Evolutionary conservation across 1,140 invertebrate genomes (phyloP), one percentile per base, ranked within the genome.

Genomic region (Thrips palmi): DNA sequence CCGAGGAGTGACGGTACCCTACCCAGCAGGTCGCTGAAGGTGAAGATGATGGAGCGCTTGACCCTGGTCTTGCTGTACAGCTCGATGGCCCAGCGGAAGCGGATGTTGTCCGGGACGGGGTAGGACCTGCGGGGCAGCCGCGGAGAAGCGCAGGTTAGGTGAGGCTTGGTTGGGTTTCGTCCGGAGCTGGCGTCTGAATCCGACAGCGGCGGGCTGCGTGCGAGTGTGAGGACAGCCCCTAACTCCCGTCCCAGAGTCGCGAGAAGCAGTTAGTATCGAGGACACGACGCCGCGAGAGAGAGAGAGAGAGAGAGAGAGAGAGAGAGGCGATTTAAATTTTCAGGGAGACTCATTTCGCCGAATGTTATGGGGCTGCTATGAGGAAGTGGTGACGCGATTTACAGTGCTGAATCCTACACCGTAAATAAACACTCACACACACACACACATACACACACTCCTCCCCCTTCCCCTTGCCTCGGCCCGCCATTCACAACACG

Each of bases 11-110:
- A 2, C 21, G 18, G 8, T 8, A 12, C 36, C 30, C 14, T 39
- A 49, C 49, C 49, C 22, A 51, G 38, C 37, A 70, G 49, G 47
- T 68, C 65, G 44, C 68, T 62, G 42, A 68, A 64, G 40, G 63
- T 58, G 49, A 67, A 70, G 0, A 70, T 55, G 4, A 70, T 62
- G 41, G 68, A 60, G 30, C 68, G 52, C 12, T 56, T 57, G 45
- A 63, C 62, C 27, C 67, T 49, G 4, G 47, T 51, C 34, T 46
- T 50, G 33, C 39, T 47, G 41, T 47, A 53, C 31, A 44, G 40
- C 17, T 49, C 44, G 27, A 53, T 43, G n/a, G 48, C 49, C 49
- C 49, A 52, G 6, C 48, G 44, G 33, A 48, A 49, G 23, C 47
- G 30, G 20, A 49, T 47, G 32, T 50, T 48, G 15, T 30, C 34